A percentile compares a stretch with the other conserved stretches of the same genome.
Conservation (phyloP, 2,797 vertebrate species). For the Labeo calbasu region DNA sequence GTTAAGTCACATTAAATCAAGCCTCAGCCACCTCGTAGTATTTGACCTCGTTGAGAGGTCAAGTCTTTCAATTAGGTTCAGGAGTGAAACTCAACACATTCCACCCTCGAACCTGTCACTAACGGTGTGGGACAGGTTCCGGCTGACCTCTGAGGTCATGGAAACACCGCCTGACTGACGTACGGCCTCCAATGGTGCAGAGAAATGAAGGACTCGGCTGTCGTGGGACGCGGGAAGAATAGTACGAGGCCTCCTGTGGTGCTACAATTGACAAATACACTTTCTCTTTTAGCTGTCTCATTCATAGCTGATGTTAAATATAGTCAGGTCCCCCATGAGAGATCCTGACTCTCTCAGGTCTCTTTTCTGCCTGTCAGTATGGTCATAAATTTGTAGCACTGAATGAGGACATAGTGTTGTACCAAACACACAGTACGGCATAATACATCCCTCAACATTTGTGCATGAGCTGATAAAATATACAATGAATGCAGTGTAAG, state of each 20-base stretch:
- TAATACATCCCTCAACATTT: slow-evolving; percentile 2
- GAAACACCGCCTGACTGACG: slow-evolving; percentile 34
- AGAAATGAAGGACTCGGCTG: slow-evolving; percentile 17
- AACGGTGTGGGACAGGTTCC: slow-evolving; percentile 14
- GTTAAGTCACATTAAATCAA: slow-evolving; percentile 43
- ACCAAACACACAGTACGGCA: background rate
- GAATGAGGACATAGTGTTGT: background rate
- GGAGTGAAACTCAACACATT: slow-evolving; percentile 65
- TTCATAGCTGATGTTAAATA: slow-evolving; percentile 40
- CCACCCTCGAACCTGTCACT: slow-evolving; percentile 51
- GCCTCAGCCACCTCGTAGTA: slow-evolving; percentile 40
- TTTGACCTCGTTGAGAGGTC: slow-evolving; percentile 47
- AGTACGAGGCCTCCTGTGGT: slow-evolving; percentile 10
- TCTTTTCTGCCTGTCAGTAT: slow-evolving; percentile 7
- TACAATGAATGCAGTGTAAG: slow-evolving; percentile 29
- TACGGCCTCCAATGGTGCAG: slow-evolving; percentile 35
- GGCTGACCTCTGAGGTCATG: slow-evolving; percentile 62
- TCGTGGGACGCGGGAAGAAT: background rate
- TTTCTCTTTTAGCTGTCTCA: slow-evolving; percentile 27
- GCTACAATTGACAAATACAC: background rate
- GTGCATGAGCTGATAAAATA: slow-evolving; percentile 24
- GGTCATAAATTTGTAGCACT: background rate
- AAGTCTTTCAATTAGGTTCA: slow-evolving; percentile 54
- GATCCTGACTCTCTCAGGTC: slow-evolving; percentile 11
- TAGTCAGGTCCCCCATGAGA: slow-evolving; percentile 4